phyloP scores from a whole-genome alignment of 2,797 vertebrate genomes.

The Loriculus beryllinus region DNA sequence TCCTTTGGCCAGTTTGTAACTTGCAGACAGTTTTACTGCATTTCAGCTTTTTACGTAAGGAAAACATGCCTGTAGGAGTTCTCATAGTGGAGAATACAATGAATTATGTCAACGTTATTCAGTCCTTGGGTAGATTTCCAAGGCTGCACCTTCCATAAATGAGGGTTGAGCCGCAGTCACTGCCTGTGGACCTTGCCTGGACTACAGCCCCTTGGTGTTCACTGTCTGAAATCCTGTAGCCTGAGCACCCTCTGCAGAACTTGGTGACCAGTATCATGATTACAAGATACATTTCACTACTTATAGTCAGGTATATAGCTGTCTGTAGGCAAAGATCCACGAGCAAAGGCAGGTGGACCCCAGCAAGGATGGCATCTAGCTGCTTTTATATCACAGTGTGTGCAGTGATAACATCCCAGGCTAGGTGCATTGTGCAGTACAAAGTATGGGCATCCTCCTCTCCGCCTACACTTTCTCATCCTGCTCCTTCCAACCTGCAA shows the following conservation, averaged over 20 bases:
- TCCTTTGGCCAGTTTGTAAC: not conserved
- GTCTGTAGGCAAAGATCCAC: not conserved
- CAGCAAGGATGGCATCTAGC: not conserved
- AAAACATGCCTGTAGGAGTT: not conserved
- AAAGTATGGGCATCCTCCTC: not conserved
- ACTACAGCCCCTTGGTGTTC: not conserved
- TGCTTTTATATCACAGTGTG: not conserved
- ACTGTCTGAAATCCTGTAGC: not conserved
- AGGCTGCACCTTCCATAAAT: not conserved
- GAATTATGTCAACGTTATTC: not conserved
- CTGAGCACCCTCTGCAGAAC: accelerated
- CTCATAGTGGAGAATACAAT: not conserved
- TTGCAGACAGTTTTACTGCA: not conserved
- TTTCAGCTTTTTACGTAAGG: not conserved
- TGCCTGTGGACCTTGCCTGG: not conserved
- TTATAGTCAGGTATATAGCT: not conserved
- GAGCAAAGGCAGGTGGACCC: not conserved
- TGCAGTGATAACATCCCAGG: not conserved
- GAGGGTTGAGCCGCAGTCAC: not conserved
- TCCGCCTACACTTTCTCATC: not conserved
- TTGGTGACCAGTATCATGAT: not conserved
- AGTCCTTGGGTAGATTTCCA: not conserved
- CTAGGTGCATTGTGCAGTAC: accelerated
- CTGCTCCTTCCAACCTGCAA: not conserved
- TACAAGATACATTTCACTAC: not conserved